These are phyloP conservation scores for Siphamia tubifer DNA, from an alignment of 2,113 vertebrate genomes.

Conservation along the genomic window DNA sequence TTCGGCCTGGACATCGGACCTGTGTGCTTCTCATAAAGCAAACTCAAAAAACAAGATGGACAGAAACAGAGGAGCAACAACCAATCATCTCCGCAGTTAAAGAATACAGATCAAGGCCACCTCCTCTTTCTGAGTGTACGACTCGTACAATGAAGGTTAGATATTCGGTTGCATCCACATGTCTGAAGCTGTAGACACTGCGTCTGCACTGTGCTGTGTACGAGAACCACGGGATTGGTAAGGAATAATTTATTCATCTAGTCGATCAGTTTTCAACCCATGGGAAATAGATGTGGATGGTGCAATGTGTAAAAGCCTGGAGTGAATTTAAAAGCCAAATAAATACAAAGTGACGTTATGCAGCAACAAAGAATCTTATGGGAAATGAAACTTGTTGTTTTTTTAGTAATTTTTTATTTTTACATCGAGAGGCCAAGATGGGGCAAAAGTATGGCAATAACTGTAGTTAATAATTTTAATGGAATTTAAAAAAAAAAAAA, in stretches of 20 bases:
- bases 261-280: constrained; percentile 6
- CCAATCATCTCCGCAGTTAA: neutral
- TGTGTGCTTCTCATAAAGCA: constrained; percentile 92
- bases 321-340: neutral
- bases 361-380: too few relatives aligned
- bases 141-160: constrained; percentile 1
- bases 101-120: neutral
- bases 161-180: constrained; percentile 4
- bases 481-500: constrained; percentile 23
- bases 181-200: neutral
- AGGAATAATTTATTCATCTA: constrained; percentile 52
- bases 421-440: constrained; percentile 1
- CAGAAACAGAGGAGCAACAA: constrained; percentile 20
- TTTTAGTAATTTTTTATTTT: constrained; percentile 1
- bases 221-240: neutral
- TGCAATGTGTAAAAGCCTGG: neutral
- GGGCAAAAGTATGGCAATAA: constrained; percentile 8
- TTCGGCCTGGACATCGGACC: constrained; percentile 94
- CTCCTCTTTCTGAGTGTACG: constrained; percentile 27
- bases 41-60: neutral
- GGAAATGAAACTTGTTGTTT: constrained; percentile 2
- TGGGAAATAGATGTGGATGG: constrained; percentile 12
- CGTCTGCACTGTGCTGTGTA: neutral
- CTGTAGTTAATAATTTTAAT: constrained; percentile 39
- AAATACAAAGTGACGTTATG: neutral